These are phyloP conservation scores for Harmothoe impar DNA, from an alignment of 2,888 invertebrate genomes.

Conservation along the genomic window DNA sequence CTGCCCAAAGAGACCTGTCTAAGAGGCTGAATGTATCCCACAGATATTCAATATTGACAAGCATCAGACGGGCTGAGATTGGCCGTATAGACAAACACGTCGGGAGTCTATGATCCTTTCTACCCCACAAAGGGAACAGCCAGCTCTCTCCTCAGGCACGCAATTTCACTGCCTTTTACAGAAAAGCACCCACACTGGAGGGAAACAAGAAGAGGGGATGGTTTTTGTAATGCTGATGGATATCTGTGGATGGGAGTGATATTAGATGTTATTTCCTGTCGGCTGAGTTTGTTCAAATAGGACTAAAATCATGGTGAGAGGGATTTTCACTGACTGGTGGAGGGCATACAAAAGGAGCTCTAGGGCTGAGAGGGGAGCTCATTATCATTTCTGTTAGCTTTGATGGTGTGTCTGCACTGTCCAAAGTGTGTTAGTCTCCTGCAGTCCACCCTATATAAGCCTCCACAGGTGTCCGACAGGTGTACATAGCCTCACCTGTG, in stretches of 20 bases:
- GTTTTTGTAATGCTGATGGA: background rate
- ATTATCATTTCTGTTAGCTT: constrained; percentile 15
- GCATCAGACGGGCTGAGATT: constrained; percentile 9
- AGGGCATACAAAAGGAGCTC: background rate
- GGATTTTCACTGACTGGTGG: background rate
- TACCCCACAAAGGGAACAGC: background rate
- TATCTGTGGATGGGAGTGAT: background rate
- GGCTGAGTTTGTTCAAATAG: background rate
- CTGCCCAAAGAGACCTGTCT: background rate
- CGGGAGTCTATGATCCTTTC: constrained; percentile 16
- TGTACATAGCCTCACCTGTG: background rate
- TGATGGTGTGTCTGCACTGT: background rate
- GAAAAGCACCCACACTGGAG: constrained; percentile 14
- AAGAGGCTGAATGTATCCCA: constrained; percentile 44
- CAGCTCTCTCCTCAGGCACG: background rate
- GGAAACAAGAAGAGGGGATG: background rate
- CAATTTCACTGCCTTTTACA: constrained; percentile 23
- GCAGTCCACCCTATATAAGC: background rate
- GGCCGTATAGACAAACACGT: constrained; percentile 30
- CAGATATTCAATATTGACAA: constrained; percentile 44
- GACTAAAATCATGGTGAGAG: constrained; percentile 13
- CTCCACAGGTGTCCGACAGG: constrained; percentile 48
- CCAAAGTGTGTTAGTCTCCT: background rate
- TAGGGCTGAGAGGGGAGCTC: background rate
- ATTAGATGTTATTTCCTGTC: constrained; percentile 15